Conservation (phyloP, 2,888 invertebrate species). For the Seira musarum region DNA sequence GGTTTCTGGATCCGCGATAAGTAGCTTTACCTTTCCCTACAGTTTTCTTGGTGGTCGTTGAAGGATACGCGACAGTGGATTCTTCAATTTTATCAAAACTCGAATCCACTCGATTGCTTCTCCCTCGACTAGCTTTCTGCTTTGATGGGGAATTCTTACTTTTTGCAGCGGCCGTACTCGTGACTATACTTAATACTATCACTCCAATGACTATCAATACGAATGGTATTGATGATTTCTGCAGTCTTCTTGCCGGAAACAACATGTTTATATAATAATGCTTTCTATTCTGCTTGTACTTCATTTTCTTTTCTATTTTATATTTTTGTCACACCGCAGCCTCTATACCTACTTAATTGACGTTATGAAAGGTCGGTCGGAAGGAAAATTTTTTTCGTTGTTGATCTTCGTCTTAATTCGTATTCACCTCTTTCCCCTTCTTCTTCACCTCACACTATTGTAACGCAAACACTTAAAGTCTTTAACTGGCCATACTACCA, state of each 20-base stretch:
- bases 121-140: slow-evolving; percentile 42
- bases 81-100: slow-evolving; percentile 44
- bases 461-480: no score
- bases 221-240: slow-evolving; percentile 18
- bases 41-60: slow-evolving; percentile 42
- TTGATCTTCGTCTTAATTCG: slow-evolving; percentile 22
- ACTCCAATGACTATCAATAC: slow-evolving; percentile 39
- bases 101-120: slow-evolving; percentile 45
- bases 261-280: slow-evolving; percentile 27
- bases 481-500: background rate
- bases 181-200: slow-evolving; percentile 44
- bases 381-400: slow-evolving; percentile 1
- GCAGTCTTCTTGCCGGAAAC: slow-evolving; percentile 15
- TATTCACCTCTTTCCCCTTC: slow-evolving; percentile 46
- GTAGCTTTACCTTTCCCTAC: slow-evolving; percentile 52
- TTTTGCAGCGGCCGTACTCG: slow-evolving; percentile 44
- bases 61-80: slow-evolving; percentile 9
- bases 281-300: slow-evolving; percentile 14
- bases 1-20: slow-evolving; percentile 51
- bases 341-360: background rate
- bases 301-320: slow-evolving; percentile 1
- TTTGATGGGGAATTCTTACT: slow-evolving; percentile 39
- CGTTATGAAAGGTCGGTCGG: background rate
- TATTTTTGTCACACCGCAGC: background rate
- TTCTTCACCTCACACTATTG: background rate